Evolutionary conservation across 2,113 vertebrate species (phyloP).

Genomic region (Shinisaurus crocodilurus): DNA sequence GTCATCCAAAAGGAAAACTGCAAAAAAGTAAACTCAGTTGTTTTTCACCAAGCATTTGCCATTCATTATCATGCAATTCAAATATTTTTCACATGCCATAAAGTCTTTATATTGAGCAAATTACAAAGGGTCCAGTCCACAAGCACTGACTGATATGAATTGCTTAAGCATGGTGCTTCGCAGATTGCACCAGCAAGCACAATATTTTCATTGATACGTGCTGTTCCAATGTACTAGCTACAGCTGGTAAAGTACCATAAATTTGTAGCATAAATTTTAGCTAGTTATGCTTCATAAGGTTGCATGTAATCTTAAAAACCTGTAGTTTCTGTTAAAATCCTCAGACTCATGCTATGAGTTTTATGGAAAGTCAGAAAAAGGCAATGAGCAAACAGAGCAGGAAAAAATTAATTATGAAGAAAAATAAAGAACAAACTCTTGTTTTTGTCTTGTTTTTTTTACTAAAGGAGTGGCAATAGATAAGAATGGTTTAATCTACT

Average conservation of each 20-base stretch:
- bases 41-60: slow-evolving; percentile 44
- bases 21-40: slow-evolving; percentile 9
- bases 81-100: slow-evolving; percentile 43
- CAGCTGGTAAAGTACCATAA: neutral
- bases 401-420: slow-evolving; percentile 31
- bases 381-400: neutral
- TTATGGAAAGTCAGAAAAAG: neutral
- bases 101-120: slow-evolving; percentile 33
- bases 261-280: neutral
- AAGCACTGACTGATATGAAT: neutral
- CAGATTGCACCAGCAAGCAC: neutral
- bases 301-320: slow-evolving; percentile 9
- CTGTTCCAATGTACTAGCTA: neutral
- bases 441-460: slow-evolving; percentile 60
- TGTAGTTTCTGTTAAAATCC: slow-evolving; percentile 13
- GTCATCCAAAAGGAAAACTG: slow-evolving; percentile 17
- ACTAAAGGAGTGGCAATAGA: slow-evolving; percentile 91
- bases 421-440: neutral
- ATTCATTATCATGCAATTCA: slow-evolving; percentile 43
- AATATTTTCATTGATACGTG: slow-evolving; percentile 5
- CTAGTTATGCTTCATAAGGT: neutral
- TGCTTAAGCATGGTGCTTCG: neutral
- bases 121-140: neutral
- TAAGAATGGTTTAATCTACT: slow-evolving; percentile 96
- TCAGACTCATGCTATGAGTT: neutral